Evolutionary conservation across 2,113 vertebrate genomes (phyloP).

Genomic region (Lamprotornis superbus): DNA sequence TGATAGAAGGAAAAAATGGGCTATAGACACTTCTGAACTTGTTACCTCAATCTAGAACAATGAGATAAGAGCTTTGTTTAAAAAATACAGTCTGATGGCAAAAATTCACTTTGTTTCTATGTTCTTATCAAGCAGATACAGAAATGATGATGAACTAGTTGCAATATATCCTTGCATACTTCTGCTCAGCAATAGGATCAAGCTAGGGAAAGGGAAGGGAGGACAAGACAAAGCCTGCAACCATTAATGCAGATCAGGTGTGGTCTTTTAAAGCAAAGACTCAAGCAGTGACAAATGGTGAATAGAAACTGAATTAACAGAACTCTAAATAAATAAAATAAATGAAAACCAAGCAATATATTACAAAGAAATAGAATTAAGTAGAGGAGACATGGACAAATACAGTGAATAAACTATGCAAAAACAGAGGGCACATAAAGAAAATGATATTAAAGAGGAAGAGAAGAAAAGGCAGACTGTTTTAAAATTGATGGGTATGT

Average conservation of each 20-base stretch:
- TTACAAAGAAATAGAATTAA: neutral
- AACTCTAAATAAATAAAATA: neutral
- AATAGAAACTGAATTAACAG: neutral
- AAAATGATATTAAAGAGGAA: neutral
- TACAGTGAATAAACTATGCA: neutral
- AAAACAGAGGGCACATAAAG: neutral
- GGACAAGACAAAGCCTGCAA: neutral
- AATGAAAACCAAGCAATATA: neutral
- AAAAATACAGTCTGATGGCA: neutral
- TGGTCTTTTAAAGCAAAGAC: neutral
- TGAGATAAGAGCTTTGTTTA: neutral
- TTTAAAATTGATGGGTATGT: neutral
- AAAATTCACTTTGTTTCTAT: neutral
- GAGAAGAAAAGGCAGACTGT: neutral
- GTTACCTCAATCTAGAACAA: neutral
- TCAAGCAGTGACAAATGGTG: neutral
- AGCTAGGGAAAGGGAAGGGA: neutral
- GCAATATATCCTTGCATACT: neutral
- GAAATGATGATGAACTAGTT: neutral
- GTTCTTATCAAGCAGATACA: neutral
- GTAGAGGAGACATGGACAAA: neutral
- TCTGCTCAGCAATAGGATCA: neutral
- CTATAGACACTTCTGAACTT: neutral
- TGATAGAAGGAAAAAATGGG: neutral
- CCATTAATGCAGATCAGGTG: neutral